Conservation (phyloP, 2,113 vertebrate species). For the Calidris pygmaea region DNA sequence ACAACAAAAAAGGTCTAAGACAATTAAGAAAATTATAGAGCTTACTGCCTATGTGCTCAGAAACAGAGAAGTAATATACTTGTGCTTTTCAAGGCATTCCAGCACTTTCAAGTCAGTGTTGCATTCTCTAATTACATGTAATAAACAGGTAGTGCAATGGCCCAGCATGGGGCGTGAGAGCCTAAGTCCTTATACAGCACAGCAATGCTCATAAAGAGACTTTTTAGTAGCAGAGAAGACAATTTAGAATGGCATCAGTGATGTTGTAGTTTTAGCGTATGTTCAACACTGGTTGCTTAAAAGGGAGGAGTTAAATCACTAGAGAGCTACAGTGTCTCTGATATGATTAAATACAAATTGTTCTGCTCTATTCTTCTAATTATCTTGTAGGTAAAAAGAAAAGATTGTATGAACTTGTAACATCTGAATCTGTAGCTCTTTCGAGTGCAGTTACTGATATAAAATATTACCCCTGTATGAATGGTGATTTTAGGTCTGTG, state of each 20-base stretch:
- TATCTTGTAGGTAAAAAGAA: constrained; percentile 21
- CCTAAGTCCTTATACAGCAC: background rate
- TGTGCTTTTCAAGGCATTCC: constrained; percentile 1
- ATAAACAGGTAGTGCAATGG: constrained; percentile 57
- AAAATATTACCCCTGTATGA: background rate
- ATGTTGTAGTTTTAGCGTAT: constrained; percentile 36
- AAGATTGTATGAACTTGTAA: background rate
- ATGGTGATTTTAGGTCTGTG: background rate
- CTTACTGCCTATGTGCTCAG: background rate
- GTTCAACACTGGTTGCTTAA: background rate
- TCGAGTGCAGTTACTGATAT: background rate
- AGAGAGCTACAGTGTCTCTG: constrained; percentile 13
- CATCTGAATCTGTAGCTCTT: background rate
- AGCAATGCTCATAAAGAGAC: constrained; percentile 62
- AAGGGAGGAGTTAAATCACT: constrained; percentile 52
- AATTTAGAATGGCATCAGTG: constrained; percentile 50
- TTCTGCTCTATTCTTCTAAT: constrained; percentile 37
- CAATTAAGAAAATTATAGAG: constrained; percentile 27
- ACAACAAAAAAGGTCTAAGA: background rate
- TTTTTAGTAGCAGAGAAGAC: constrained; percentile 42
- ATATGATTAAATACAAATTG: constrained; percentile 58
- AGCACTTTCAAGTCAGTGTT: background rate
- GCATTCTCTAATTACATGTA: constrained; percentile 29
- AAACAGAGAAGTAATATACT: background rate
- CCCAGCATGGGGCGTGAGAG: constrained; percentile 44